Evolutionary conservation across 2,888 invertebrate species (phyloP), one percentile per base, ranked within the genome.

Genomic region (Platycheirus rosarum): DNA sequence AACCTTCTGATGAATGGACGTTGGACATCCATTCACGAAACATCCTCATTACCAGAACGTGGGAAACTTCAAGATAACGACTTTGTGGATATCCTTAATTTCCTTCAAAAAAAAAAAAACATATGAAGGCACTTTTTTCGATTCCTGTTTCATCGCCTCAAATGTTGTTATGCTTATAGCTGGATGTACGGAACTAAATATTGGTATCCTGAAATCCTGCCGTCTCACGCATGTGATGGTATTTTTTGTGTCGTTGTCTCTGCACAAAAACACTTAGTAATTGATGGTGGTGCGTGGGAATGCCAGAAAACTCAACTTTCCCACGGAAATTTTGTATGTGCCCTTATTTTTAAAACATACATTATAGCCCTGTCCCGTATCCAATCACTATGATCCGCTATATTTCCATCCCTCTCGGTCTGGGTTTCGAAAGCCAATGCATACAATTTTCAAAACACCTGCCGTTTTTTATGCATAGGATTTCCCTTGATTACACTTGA

Each of bases 391-490:
- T 14, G n/a, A 62, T 20, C 9, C 13, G 13, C 13, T 9, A 55
- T 66, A 35, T 13, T 26, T 8, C 13, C 48, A 13, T 75, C 60
- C 49, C 57, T 57, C 26, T 65, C 69, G 1, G n/a, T 14, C 48
- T 11, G 13, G 14, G 16, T 40, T 55, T 68, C 42, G 37, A 55
- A 71, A 60, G 53, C 63, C 14, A 11, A 57, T 55, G 49, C 35
- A 68, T 46, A 75, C 51, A 29, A 57, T 65, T 75, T 78, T 71
- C n/a, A 13, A 76, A 88, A 89, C 90, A 90, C 90, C 90, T 90
- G 90, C 89, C 89, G 85, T 87, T 88, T 89, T 88, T 87, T 87
- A 86, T 85, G 75, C 86, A 86, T 85, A 84, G 80, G 86, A 85
- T 85, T 86, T 85, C 85, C 62, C 63, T 42, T 85, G 53, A 35